phyloP scores from a whole-genome alignment of 2,888 invertebrate genomes.

The Argyresthia albistria region DNA sequence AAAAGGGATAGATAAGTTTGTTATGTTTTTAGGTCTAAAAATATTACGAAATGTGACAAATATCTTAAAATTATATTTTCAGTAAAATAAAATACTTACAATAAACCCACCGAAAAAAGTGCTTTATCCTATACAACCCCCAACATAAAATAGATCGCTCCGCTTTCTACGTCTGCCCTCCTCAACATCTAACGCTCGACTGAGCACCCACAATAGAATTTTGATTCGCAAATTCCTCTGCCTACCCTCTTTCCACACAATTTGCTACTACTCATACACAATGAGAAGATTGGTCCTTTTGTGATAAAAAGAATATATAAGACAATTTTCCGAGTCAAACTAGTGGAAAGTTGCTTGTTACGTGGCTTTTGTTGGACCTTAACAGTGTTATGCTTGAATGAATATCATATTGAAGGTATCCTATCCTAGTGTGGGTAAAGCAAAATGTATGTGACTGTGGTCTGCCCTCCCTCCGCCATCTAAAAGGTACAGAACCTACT shows the following conservation, averaged over 20 bases:
- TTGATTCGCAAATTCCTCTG: conserved; percentile 44
- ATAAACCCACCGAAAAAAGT: too few relatives aligned
- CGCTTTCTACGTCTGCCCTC: too few relatives aligned
- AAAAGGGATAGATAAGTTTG: too few relatives aligned
- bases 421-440: neutral
- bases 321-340: conserved; percentile 33
- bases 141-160: too few relatives aligned
- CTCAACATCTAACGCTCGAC: conserved; percentile 15
- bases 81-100: too few relatives aligned
- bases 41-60: too few relatives aligned
- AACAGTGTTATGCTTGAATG: neutral
- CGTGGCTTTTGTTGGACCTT: conserved; percentile 5
- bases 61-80: too few relatives aligned
- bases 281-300: conserved; percentile 42
- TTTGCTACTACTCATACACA: conserved; percentile 35
- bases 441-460: neutral
- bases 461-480: too few relatives aligned
- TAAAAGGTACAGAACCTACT: too few relatives aligned
- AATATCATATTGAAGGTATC: neutral
- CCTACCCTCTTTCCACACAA: conserved; percentile 55
- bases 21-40: too few relatives aligned
- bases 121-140: too few relatives aligned
- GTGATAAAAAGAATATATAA: conserved; percentile 16
- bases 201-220: conserved; percentile 46
- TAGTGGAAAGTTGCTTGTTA: conserved; percentile 29